Evolutionary conservation across 2,888 invertebrate species (phyloP).

Genomic region (Drosophila emarginata): DNA sequence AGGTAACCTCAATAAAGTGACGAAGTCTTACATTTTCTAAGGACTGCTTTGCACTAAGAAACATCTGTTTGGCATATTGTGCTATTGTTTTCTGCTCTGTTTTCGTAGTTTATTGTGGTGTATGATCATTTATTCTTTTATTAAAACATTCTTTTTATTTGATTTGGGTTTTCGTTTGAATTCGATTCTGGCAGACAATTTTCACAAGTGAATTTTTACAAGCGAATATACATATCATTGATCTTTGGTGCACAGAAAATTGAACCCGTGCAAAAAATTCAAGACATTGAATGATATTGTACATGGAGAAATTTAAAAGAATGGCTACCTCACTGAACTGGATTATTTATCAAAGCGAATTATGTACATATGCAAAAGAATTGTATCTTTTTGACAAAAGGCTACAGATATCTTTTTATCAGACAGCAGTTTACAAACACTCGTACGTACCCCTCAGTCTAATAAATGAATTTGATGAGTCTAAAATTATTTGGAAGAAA

Average conservation of each 20-base stretch:
- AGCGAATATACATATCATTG: not conserved
- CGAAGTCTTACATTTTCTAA: no score
- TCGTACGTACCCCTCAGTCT: conserved; percentile 1
- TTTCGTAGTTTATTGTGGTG: no score
- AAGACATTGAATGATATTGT: not conserved
- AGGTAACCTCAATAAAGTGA: no score
- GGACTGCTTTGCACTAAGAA: no score
- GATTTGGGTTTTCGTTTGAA: no score
- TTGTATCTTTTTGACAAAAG: not conserved
- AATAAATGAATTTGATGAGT: not conserved
- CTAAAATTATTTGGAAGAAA: not conserved
- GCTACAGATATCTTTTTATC: conserved; percentile 14
- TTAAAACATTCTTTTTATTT: no score
- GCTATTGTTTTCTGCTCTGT: no score
- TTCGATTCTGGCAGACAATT: not conserved
- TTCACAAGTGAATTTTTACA: conserved; percentile 2
- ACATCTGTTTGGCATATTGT: no score
- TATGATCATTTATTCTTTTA: no score
- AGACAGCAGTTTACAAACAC: conserved; percentile 22
- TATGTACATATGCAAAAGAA: not conserved
- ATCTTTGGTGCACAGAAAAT: not conserved
- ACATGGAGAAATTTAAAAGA: not conserved
- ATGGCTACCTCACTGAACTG: not conserved
- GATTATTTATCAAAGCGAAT: not conserved
- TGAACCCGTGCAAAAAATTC: conserved; percentile 2